These are phyloP conservation scores for Chloroceryle aenea DNA, from an alignment of 2,113 vertebrate genomes.

Conservation along the genomic window DNA sequence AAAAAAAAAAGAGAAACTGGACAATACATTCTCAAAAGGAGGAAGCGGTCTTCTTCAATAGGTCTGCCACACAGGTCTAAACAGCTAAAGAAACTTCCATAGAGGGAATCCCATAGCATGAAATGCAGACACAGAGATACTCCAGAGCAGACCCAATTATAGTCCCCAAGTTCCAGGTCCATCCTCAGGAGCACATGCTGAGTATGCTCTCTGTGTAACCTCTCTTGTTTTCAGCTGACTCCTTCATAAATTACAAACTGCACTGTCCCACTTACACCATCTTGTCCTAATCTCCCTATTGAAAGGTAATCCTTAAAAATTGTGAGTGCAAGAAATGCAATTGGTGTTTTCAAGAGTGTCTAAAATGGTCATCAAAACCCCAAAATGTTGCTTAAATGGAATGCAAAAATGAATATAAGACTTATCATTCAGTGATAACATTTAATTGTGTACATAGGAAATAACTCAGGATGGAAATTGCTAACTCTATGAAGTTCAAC, in stretches of 20 bases:
- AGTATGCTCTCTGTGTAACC: not conserved
- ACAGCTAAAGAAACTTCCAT: not conserved
- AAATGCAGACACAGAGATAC: slow-evolving; percentile 11
- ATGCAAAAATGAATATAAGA: not conserved
- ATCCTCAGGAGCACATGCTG: not conserved
- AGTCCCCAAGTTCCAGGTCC: not conserved
- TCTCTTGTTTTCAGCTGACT: slow-evolving; percentile 29
- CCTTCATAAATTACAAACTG: not conserved
- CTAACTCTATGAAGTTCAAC: not conserved
- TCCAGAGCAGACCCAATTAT: not conserved
- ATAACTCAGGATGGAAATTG: not conserved
- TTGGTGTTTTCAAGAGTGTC: slow-evolving; percentile 1
- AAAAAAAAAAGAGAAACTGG: not conserved
- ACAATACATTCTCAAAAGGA: not conserved
- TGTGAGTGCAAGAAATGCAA: not conserved
- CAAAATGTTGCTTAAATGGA: not conserved
- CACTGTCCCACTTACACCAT: not conserved
- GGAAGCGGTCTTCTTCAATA: not conserved
- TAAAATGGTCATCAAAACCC: not conserved
- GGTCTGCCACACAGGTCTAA: not conserved
- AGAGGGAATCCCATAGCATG: not conserved
- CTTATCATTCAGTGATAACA: not conserved
- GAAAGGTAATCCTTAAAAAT: not conserved
- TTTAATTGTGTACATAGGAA: not conserved
- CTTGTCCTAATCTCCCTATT: not conserved